Percentiles rank a stretch among this genome's conserved stretches.
Evolutionary conservation across 2,888 invertebrate species (phyloP).

Genomic region (Serripes groenlandicus): DNA sequence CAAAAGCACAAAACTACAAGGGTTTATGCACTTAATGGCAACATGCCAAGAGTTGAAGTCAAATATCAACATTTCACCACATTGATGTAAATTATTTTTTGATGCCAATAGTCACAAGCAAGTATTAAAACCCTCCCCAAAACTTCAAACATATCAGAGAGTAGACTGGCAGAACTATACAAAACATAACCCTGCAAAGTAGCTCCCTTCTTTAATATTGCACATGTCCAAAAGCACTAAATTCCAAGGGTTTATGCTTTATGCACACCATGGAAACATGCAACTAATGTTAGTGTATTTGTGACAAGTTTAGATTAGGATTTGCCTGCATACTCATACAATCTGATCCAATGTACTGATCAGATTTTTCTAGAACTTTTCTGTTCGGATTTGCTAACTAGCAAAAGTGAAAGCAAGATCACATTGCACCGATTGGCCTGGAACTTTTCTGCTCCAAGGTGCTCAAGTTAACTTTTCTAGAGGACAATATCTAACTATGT

Average conservation of each 20-base stretch:
- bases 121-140: too few relatives aligned
- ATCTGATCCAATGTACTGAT: not conserved
- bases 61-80: too few relatives aligned
- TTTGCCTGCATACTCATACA: not conserved
- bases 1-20: not conserved
- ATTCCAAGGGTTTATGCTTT: not conserved
- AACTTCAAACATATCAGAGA: not conserved
- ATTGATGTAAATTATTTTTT: too few relatives aligned
- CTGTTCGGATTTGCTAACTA: too few relatives aligned
- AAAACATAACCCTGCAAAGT: conserved; percentile 1
- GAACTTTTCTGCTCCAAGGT: too few relatives aligned
- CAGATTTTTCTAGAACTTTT: too few relatives aligned
- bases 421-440: too few relatives aligned
- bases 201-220: not conserved
- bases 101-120: too few relatives aligned
- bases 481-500: not conserved
- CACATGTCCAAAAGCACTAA: not conserved
- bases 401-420: too few relatives aligned
- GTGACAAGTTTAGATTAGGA: not conserved
- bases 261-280: not conserved
- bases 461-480: too few relatives aligned
- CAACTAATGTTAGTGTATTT: too few relatives aligned
- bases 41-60: too few relatives aligned
- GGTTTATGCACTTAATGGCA: not conserved
- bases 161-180: not conserved